Evolutionary conservation across 30 jellyfish, hydroid and myxozoan species (phyloP), one percentile per base, ranked within the genome.

Genomic region (Cassiopea andromeda): DNA sequence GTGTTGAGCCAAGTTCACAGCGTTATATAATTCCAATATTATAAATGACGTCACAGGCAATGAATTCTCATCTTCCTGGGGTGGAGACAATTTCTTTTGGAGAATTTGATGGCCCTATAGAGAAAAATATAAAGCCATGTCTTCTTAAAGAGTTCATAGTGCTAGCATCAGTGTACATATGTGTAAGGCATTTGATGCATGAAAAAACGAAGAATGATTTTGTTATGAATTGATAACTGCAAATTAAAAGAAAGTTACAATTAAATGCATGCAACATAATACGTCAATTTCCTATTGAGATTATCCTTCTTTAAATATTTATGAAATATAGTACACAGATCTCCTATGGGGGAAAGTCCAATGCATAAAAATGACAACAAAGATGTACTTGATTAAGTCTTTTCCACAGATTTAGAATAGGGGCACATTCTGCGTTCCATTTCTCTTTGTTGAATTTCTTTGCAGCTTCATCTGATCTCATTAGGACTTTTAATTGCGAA

Each of bases 381-480:
- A 12, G 44, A 13, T 9, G 2, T 73, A 94, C 99, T 96, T 95
- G 99, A 73, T 95, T 95, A 19, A 95, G 93, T 74, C 91, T 95
- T 80, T 95, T 95, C 99, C 99, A 95, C 18, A 95, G 81, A 75
- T 95, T 95, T 14, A 95, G 92, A 19, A 95, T 87, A 7, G 99
- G 99, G 46, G 97, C 97, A 57, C 95, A 94, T 75, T 95, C 99
- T 49, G 94, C 76, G 44, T 93, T 98, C 99, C 99, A 95, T 80
- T 91, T 95, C 60, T 95, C 99, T 79, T 95, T 95, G 94, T 95
- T 97, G 90, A 95, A 95, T 48, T 91, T 87, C 75, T 91, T 87
- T 15, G 94, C 98, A 44, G 96, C 94, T 46, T 84, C 91, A 46
- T 86, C 93, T 49, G 99, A 91, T 45, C 99, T 94, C 99, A 95